Evolutionary conservation across 2,113 vertebrate genomes (phyloP).

Genomic region (Riparia riparia): DNA sequence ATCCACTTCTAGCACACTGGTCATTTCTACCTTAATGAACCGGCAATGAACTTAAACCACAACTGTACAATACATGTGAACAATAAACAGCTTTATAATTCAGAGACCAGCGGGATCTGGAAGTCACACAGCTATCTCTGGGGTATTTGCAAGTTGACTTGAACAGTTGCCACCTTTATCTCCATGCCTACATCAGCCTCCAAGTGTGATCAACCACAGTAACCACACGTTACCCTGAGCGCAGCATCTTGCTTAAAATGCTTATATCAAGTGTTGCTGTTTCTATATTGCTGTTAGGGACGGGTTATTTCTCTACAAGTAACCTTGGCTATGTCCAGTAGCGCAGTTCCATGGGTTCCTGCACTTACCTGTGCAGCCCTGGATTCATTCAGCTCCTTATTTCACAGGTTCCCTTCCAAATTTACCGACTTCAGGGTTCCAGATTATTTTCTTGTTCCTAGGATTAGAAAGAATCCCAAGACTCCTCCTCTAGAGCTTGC

Average conservation of each 20-base stretch:
- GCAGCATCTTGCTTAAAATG: neutral
- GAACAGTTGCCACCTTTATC: neutral
- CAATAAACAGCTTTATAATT: neutral
- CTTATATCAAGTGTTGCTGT: neutral
- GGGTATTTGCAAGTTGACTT: neutral
- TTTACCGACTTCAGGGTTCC: neutral
- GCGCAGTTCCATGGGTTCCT: neutral
- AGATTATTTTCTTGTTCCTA: neutral
- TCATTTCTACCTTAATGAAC: neutral
- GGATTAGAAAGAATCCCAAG: neutral
- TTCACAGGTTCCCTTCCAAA: neutral
- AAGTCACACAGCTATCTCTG: neutral
- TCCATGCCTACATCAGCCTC: neutral
- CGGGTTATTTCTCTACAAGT: neutral
- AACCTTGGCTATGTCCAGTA: neutral
- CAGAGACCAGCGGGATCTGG: neutral
- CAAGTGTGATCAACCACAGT: neutral
- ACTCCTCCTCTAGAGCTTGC: neutral
- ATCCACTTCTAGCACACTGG: neutral
- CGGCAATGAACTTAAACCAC: neutral
- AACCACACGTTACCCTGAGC: neutral
- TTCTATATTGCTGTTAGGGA: neutral
- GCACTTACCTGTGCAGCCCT: neutral
- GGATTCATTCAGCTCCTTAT: neutral
- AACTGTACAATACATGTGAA: neutral